Evolutionary conservation across 2,797 vertebrate genomes (phyloP), one percentile per base, ranked within the genome.

Genomic region (Oceanodroma leucorhoa): DNA sequence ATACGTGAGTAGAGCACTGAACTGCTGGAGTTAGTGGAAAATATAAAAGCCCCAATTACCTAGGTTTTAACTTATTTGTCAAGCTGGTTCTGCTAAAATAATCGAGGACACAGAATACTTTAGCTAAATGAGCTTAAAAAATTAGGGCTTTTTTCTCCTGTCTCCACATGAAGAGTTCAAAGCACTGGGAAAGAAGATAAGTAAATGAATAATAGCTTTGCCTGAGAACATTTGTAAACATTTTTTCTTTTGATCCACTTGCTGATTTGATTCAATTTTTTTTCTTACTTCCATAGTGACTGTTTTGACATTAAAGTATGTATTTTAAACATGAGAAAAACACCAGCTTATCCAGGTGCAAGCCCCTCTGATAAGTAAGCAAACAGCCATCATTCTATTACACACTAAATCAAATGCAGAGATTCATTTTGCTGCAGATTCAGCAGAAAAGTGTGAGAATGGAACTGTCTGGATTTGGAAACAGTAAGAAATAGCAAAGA

Each of bases 51-150:
- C 29, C 66, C 38, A 36, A 1, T 66, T 88, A 86, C 38, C 40
- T 81, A 70, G 11, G 21, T 66, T 92, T 87, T 57, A 83, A 79
- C 38, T 76, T 69, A 90, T 82, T 81, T 90, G 87, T 83, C 78
- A 90, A 51, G 40, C 30, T 83, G 45, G 55, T 77, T 93, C 48
- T 77, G 43, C 61, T 72, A 75, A 92, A 95, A 94, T 77, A 90
- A 89, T 2, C 60, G 61, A 89, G 48, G 55, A 78, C 23, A 77
- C 9, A 67, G 30, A 77, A 85, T 51, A 82, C 36, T 65, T 87
- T 5, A 92, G 29, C 27, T 83, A 66, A 85, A 70, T 27, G 24
- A 91, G 53, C 51, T 91, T 89, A 73, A 94, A 94, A 95, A 94
- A 83, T n/a, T 34, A 83, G 32, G 40, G 41, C 51, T 95, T 90